Conservation (phyloP, 1,140 invertebrate species). For the Drosophila kohkoa region DNA sequence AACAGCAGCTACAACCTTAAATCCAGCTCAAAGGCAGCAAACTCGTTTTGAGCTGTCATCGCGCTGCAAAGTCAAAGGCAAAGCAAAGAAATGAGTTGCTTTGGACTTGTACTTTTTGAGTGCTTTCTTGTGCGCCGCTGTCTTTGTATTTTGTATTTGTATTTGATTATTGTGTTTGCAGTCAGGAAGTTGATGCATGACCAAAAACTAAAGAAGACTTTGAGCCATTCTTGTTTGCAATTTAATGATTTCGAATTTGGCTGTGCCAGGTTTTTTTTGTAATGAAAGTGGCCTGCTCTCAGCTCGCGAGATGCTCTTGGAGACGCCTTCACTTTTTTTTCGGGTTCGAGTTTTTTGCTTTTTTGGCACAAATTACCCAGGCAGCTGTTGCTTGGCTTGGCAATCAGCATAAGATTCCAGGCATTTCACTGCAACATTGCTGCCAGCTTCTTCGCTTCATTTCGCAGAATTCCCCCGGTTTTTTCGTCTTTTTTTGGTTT, state of each 20-base stretch:
- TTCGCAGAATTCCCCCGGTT: conserved; percentile 28
- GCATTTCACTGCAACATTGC: conserved; percentile 49
- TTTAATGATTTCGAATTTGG: conserved; percentile 51
- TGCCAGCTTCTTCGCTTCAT: conserved; percentile 8
- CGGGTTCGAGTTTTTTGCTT: background rate
- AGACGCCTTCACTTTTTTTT: conserved; percentile 73
- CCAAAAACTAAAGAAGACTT: conserved; percentile 28
- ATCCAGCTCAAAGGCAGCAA: conserved; percentile 22
- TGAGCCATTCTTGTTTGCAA: conserved; percentile 33
- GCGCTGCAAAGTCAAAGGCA: conserved; percentile 37
- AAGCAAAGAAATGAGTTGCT: conserved; percentile 43
- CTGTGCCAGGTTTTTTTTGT: conserved; percentile 40
- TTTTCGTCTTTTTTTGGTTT: conserved; percentile 22
- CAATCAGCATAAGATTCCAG: conserved; percentile 70
- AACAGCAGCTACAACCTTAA: no score
- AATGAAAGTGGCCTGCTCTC: conserved; percentile 65
- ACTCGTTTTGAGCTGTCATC: conserved; percentile 52
- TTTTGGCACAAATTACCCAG: conserved; percentile 59
- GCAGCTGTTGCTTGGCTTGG: conserved; percentile 59
- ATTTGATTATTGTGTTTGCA: conserved; percentile 30
- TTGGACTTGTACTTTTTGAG: conserved; percentile 10
- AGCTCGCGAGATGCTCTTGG: conserved; percentile 36
- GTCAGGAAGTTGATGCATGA: conserved; percentile 44
- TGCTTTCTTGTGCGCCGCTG: conserved; percentile 34
- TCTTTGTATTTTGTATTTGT: conserved; percentile 45